Percentiles rank a stretch among this genome's conserved stretches.
phyloP scores from a whole-genome alignment of 2,888 invertebrate genomes.

The Anoncus sp. region DNA sequence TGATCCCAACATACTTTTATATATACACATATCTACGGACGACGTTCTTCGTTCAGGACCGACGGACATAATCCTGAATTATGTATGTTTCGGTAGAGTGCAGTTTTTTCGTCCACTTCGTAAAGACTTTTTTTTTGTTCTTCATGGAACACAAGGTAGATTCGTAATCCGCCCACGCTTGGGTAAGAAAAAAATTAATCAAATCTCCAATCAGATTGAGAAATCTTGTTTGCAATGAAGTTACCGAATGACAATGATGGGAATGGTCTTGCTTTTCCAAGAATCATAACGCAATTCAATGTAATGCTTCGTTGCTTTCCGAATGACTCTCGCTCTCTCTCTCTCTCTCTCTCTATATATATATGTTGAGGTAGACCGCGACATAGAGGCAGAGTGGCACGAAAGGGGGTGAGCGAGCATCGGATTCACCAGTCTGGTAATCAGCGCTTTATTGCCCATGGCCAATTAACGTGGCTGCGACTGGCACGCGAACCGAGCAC shows the following conservation, averaged over 20 bases:
- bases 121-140: conserved; percentile 4
- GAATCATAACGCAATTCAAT: conserved; percentile 40
- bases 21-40: not conserved
- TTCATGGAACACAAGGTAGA: not conserved
- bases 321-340: conserved; percentile 26
- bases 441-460: conserved; percentile 80
- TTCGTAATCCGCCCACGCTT: too few relatives aligned
- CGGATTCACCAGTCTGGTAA: conserved; percentile 75
- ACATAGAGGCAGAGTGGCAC: conserved; percentile 3
- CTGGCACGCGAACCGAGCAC: conserved; percentile 77
- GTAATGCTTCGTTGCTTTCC: conserved; percentile 27
- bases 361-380: conserved; percentile 40
- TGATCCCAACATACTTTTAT: conserved; percentile 33
- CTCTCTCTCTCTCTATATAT: too few relatives aligned
- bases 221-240: not conserved
- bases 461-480: conserved; percentile 79
- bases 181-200: too few relatives aligned
- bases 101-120: conserved; percentile 22
- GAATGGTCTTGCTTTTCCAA: conserved; percentile 20
- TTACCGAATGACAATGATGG: not conserved
- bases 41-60: conserved; percentile 32
- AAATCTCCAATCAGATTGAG: not conserved
- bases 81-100: conserved; percentile 52
- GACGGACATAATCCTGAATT: conserved; percentile 41
- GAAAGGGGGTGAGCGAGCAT: conserved; percentile 50